These are phyloP conservation scores for Microcebus jonahi DNA, from an alignment of 2,113 vertebrate genomes.

Conservation along the genomic window DNA sequence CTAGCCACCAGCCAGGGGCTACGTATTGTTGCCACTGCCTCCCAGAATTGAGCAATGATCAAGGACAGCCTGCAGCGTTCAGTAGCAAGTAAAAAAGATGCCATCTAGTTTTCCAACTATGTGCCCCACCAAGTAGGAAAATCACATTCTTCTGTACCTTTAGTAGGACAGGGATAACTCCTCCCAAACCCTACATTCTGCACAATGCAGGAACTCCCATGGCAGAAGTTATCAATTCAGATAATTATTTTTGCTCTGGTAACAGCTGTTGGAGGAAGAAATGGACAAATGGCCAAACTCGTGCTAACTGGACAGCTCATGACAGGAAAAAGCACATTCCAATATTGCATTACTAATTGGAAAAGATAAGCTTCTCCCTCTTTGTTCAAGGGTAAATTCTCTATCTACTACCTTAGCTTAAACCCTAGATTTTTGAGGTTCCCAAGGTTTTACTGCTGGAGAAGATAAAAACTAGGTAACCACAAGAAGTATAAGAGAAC, in stretches of 20 bases:
- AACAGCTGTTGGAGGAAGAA: not conserved
- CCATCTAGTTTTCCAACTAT: not conserved
- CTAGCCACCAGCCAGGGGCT: not conserved
- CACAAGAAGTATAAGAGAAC: not conserved
- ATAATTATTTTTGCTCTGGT: not conserved
- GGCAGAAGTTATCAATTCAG: not conserved
- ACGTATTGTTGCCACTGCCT: not conserved
- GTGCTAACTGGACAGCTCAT: not conserved
- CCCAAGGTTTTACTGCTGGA: not conserved
- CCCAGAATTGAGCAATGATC: not conserved
- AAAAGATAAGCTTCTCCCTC: not conserved
- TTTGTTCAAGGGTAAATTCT: not conserved
- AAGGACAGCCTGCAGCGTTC: not conserved
- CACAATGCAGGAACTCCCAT: not conserved
- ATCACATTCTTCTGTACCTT: not conserved
- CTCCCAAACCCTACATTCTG: not conserved
- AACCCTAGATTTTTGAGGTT: conserved; percentile 27
- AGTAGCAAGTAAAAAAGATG: not conserved
- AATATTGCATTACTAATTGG: not conserved
- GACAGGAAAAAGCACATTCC: not conserved
- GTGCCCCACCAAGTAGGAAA: not conserved
- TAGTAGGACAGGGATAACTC: not conserved
- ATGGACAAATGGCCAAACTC: not conserved
- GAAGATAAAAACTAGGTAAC: conserved; percentile 42
- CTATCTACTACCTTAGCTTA: not conserved